A percentile compares a stretch with the other conserved stretches of the same genome.
These are phyloP conservation scores for Muschampia plurimacula DNA, from an alignment of 2,888 invertebrate species.

Conservation along the genomic window DNA sequence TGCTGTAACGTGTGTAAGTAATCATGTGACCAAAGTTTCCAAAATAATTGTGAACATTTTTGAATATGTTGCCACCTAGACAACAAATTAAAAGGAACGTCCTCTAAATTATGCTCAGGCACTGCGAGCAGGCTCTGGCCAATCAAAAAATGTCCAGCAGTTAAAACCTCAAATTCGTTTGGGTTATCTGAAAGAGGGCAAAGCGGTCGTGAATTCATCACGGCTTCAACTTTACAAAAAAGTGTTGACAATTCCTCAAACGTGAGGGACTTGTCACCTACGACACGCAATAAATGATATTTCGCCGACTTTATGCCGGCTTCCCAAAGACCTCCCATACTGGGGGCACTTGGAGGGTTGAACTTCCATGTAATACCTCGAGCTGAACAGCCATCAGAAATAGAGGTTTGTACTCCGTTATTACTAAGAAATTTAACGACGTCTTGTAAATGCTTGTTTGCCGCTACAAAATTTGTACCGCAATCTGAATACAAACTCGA, in stretches of 20 bases:
- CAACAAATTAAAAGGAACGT: neutral
- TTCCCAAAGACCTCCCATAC: conserved; percentile 2
- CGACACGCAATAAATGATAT: conserved; percentile 3
- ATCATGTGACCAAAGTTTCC: neutral
- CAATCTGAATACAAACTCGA: neutral
- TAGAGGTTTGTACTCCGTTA: neutral
- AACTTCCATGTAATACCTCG: neutral
- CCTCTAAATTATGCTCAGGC: conserved; percentile 7
- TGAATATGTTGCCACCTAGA: neutral
- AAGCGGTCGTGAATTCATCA: too few species aligned
- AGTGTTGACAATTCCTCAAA: too few species aligned
- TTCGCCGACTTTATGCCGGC: neutral
- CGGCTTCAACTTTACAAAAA: too few species aligned
- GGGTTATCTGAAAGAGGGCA: neutral
- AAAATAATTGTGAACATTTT: neutral
- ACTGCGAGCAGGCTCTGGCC: conserved; percentile 2
- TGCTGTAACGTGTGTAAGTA: neutral
- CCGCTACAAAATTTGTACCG: neutral
- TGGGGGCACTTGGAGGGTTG: neutral
- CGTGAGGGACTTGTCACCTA: conserved; percentile 1
- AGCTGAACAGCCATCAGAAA: neutral
- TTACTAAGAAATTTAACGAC: neutral
- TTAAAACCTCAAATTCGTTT: neutral
- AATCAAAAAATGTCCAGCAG: conserved; percentile 9
- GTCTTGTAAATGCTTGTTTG: neutral